phyloP scores from a whole-genome alignment of 2,797 vertebrate genomes.

The Epinephelus malabaricus region DNA sequence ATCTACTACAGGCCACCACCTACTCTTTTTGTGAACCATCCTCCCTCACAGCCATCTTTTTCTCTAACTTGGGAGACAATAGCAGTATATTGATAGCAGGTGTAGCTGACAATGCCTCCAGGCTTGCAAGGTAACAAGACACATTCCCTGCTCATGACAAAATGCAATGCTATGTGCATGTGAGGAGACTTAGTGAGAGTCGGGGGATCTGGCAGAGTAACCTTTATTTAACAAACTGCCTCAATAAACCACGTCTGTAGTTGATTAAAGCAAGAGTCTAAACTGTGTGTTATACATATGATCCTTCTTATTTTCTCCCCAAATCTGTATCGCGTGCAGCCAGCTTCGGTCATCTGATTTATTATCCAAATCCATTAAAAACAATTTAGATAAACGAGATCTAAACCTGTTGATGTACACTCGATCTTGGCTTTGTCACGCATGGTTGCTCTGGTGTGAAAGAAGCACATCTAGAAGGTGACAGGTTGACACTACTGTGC shows the following conservation, averaged over 20 bases:
- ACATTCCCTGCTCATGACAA: conserved; percentile 51
- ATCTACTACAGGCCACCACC: not conserved
- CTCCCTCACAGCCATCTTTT: conserved; percentile 26
- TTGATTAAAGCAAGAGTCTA: not conserved
- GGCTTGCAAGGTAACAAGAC: conserved; percentile 70
- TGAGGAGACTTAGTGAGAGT: conserved; percentile 33
- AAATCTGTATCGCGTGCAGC: not conserved
- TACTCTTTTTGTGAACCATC: conserved; percentile 53
- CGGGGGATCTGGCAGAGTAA: conserved; percentile 6
- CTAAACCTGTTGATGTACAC: conserved; percentile 21
- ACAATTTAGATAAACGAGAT: conserved; percentile 1
- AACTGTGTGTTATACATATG: not conserved
- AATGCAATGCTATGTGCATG: conserved; percentile 34
- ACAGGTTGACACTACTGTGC: conserved; percentile 46
- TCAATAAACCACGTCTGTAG: not conserved
- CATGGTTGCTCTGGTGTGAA: conserved; percentile 47
- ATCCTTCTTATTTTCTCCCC: not conserved
- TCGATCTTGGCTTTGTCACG: conserved; percentile 41
- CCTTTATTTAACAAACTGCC: not conserved
- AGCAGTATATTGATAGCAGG: conserved; percentile 55
- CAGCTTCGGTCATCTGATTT: not conserved
- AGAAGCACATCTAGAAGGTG: conserved; percentile 34
- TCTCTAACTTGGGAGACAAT: conserved; percentile 57
- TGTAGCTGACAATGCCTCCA: conserved; percentile 60
- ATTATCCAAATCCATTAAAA: not conserved